These are phyloP conservation scores for mouse (Mus musculus) DNA, from an alignment of 2,113 vertebrate species.

Conservation along the genomic window GRCm39 chr16:33196501-33197000, in stretches of 20 bases:
- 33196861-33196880: neutral
- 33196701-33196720: neutral
- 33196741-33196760: neutral
- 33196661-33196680: neutral
- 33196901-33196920: neutral
- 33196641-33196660: neutral
- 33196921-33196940: neutral
- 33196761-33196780: neutral
- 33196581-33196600: neutral
- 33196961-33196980: neutral
- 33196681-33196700: neutral
- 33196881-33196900: neutral
- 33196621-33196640: neutral
- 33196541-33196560: neutral
- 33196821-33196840: neutral
- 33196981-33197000: neutral
- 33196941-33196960: neutral
- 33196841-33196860: neutral
- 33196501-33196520: neutral
- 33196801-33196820: too few species aligned
- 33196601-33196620: neutral
- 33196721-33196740: neutral
- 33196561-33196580: neutral
- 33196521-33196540: conserved; percentile 43
- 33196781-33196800: neutral